A percentile compares a stretch with the other conserved stretches of the same genome.
phyloP scores from a whole-genome alignment of 2,797 vertebrate genomes.

The Pangasius mekongensis region DNA sequence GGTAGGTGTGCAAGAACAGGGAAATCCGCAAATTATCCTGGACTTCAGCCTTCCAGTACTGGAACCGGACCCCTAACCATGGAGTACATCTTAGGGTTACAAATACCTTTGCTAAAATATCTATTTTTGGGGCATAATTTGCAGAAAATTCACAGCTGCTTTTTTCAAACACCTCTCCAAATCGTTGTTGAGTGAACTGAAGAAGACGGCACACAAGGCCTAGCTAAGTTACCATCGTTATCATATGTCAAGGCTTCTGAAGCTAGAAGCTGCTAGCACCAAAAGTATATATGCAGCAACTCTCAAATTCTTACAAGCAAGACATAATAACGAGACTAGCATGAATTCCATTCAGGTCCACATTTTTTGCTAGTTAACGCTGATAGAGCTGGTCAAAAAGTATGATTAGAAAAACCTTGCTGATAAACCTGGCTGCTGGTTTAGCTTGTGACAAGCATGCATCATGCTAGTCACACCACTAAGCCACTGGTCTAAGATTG shows the following conservation, averaged over 20 bases:
- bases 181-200: neutral
- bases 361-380: neutral
- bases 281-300: neutral
- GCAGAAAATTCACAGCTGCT: neutral
- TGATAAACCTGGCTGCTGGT: neutral
- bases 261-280: neutral
- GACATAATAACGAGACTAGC: neutral
- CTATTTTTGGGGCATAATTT: neutral
- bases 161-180: neutral
- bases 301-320: neutral
- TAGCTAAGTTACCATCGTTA: neutral
- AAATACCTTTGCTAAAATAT: neutral
- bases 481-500: neutral
- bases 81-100: neutral
- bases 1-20: neutral
- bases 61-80: neutral
- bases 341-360: neutral
- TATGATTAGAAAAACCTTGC: neutral
- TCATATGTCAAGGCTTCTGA: neutral
- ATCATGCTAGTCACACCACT: neutral
- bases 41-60: neutral
- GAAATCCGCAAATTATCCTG: neutral
- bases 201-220: neutral
- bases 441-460: neutral
- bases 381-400: neutral